Evolutionary conservation across 2,888 invertebrate genomes (phyloP).

Genomic region (Drepanosiphum platanoidis): DNA sequence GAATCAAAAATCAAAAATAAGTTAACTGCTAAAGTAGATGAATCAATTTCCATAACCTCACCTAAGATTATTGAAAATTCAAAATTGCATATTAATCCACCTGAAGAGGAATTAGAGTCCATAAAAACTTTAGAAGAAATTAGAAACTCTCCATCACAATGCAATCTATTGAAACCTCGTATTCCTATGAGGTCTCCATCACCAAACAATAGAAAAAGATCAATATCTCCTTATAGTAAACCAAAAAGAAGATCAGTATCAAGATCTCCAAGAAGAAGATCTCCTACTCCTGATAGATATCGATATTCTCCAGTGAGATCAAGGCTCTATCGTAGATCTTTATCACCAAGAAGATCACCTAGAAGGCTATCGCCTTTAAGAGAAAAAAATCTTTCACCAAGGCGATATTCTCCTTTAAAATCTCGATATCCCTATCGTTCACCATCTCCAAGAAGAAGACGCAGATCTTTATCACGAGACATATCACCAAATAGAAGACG

Average conservation of each 20-base stretch:
- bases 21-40: constrained; percentile 22
- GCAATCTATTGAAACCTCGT: constrained; percentile 21
- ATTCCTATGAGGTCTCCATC: constrained; percentile 51
- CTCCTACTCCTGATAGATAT: constrained; percentile 55
- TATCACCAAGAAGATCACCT: constrained; percentile 55
- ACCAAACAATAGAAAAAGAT: constrained; percentile 46
- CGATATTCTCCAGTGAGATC: constrained; percentile 48
- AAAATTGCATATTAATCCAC: neutral
- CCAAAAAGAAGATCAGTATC: constrained; percentile 41
- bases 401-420: constrained; percentile 40
- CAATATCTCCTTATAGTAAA: constrained; percentile 57
- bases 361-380: constrained; percentile 43
- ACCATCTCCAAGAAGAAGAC: constrained; percentile 55
- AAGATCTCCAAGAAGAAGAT: constrained; percentile 56
- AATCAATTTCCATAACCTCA: constrained; percentile 4
- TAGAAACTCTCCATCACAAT: constrained; percentile 38
- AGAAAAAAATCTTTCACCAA: constrained; percentile 55
- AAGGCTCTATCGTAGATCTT: constrained; percentile 48
- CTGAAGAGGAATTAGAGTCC: constrained; percentile 48
- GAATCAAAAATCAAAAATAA: neutral
- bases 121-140: constrained; percentile 60
- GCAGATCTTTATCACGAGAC: constrained; percentile 51
- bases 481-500: constrained; percentile 49
- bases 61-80: constrained; percentile 8
- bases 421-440: constrained; percentile 48